phyloP scores from a whole-genome alignment of 1,140 invertebrate genomes.

The Lasaia peninsularis region DNA sequence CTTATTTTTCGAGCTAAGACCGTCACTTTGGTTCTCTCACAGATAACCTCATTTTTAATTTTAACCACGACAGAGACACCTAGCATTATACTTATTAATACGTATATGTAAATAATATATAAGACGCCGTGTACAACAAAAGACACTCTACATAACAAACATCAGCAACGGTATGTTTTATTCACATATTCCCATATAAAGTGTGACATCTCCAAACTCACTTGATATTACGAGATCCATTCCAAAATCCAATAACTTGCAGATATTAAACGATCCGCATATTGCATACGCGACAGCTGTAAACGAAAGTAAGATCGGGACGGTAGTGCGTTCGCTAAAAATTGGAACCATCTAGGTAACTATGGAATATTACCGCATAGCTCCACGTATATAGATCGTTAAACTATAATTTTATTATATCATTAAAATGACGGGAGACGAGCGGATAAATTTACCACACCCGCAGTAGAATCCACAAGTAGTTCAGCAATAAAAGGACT shows the following conservation, averaged over 20 bases:
- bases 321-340: background rate
- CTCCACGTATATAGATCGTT: background rate
- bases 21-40: too few relatives aligned
- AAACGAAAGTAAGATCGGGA: constrained; percentile 28
- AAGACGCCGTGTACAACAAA: background rate
- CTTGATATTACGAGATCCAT: constrained; percentile 13
- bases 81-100: too few relatives aligned
- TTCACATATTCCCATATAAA: background rate
- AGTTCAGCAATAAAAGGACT: constrained; percentile 59
- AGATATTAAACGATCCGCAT: constrained; percentile 53
- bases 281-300: constrained; percentile 54
- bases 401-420: constrained; percentile 31
- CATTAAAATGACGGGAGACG: constrained; percentile 22
- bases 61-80: too few relatives aligned
- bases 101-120: background rate
- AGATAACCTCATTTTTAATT: too few relatives aligned
- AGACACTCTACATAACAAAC: too few relatives aligned
- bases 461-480: constrained; percentile 53
- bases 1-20: too few relatives aligned
- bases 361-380: constrained; percentile 6
- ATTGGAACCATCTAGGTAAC: constrained; percentile 13
- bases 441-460: constrained; percentile 4
- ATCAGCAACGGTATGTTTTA: background rate
- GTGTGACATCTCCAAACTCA: background rate
- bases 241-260: constrained; percentile 20